Base-by-base conservation (phyloP, 2,888 invertebrate species). In the Schrankia costaestrigalis region DNA sequence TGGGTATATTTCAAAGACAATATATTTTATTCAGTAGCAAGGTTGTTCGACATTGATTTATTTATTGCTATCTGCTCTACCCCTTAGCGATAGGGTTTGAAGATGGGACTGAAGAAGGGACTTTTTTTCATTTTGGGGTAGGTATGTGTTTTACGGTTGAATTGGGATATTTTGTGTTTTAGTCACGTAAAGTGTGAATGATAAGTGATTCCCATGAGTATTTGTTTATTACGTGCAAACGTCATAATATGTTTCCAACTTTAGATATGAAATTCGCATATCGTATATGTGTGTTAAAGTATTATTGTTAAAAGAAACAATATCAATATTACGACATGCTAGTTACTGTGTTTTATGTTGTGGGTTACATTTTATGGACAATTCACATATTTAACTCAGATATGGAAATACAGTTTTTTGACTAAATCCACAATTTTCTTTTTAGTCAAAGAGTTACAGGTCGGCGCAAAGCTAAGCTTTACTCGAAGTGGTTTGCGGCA, bases 1-100 rank as follows among this genome's bases (percentile, higher is more conserved):
- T 70, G 71, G 62, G 65, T 64, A 78, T 82, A 75, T 78, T 63
- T 80, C 82, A 79, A 78, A 78, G 78, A 80, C 77, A 74, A n/a
- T 63, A 63, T 82, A 68, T 77, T 79, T 82, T 82, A 82, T 81
- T 80, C 79, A 79, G 69, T 56, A 49, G 54, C 51, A 29, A 41
- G 37, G 42, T 45, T 43, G 48, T 62, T 56, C 50, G 74, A 71
- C 72, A 43, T 63, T 75, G 82, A 80, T 79, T 79, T 84, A 83
- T 82, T 72, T 69, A 72, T 68, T 61, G 64, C 69, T 66, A 64
- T 68, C 68, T 57, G 25, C 36, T 23, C 11, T 38, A 51, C 43
- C 56, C 56, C 51, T 39, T 46, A 41, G 35, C 11, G 56, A 48
- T 54, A 52, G 52, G 56, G 56, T 51, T 56, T 55, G 42, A 42